phyloP scores from a whole-genome alignment of 2,888 invertebrate species.

The Pilophorus perplexus region DNA sequence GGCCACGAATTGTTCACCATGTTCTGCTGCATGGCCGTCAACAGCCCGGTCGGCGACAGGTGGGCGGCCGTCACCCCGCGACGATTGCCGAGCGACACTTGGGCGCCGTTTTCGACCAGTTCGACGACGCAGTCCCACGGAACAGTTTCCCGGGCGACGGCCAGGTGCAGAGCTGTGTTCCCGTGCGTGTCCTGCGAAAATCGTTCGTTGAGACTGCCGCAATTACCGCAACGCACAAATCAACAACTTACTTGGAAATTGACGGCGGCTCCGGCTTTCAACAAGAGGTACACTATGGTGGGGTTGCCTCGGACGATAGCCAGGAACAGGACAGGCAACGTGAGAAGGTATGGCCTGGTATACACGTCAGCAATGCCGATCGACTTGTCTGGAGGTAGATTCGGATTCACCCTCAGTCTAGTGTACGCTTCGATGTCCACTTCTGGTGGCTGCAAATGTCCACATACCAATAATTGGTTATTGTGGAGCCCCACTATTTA shows the following conservation, averaged over 20 bases:
- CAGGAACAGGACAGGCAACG: constrained; percentile 59
- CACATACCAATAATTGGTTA: no score
- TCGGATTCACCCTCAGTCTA: constrained; percentile 50
- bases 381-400: constrained; percentile 50
- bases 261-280: constrained; percentile 57
- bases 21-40: constrained; percentile 56
- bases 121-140: constrained; percentile 57
- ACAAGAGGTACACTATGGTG: constrained; percentile 56
- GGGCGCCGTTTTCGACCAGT: constrained; percentile 57
- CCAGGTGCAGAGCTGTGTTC: constrained; percentile 60
- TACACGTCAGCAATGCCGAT: constrained; percentile 53
- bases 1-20: constrained; percentile 51
- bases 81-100: constrained; percentile 54
- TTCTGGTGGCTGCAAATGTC: constrained; percentile 25
- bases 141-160: constrained; percentile 57
- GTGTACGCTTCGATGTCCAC: constrained; percentile 44
- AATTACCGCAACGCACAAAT: no score
- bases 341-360: constrained; percentile 56
- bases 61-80: constrained; percentile 57
- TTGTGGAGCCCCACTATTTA: no score
- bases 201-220: neutral
- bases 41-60: constrained; percentile 54
- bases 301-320: constrained; percentile 58
- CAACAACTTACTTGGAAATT: constrained; percentile 52
- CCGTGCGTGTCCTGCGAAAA: constrained; percentile 57